phyloP scores from a whole-genome alignment of 2,113 vertebrate species.

The Vireo altiloquus region DNA sequence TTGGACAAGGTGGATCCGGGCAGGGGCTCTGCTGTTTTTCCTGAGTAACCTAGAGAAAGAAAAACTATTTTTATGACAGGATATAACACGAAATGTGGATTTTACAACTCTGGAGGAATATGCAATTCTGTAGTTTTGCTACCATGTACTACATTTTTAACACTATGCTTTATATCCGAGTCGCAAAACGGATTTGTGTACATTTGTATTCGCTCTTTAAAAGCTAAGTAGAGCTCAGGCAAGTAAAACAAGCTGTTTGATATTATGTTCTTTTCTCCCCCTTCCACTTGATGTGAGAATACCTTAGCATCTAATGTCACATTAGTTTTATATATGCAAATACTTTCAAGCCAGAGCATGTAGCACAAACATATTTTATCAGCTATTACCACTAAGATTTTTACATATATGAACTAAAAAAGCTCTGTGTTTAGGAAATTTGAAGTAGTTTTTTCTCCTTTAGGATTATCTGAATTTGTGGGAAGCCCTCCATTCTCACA shows the following conservation, averaged over 20 bases:
- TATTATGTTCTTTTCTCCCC: not conserved
- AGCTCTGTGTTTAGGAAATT: not conserved
- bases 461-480: not conserved
- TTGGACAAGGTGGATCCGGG: not conserved
- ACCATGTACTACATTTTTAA: conserved; percentile 29
- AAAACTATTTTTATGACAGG: not conserved
- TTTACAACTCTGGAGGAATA: not conserved
- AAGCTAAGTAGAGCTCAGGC: conserved; percentile 2
- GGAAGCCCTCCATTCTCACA: not conserved
- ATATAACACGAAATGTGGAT: not conserved
- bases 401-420: not conserved
- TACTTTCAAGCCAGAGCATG: conserved; percentile 27
- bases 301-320: conserved; percentile 4
- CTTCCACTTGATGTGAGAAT: not conserved
- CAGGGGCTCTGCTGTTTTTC: not conserved
- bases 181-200: not conserved
- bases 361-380: conserved; percentile 18
- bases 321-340: conserved; percentile 38
- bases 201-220: conserved; percentile 13
- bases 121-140: not conserved
- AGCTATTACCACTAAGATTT: not conserved
- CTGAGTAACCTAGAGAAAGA: not conserved
- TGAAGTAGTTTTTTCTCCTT: not conserved
- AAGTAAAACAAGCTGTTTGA: conserved; percentile 38
- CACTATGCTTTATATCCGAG: not conserved